A percentile compares a stretch with the other conserved stretches of the same genome.
phyloP scores from a whole-genome alignment of 2,888 invertebrate species.

The Tipula helvola region DNA sequence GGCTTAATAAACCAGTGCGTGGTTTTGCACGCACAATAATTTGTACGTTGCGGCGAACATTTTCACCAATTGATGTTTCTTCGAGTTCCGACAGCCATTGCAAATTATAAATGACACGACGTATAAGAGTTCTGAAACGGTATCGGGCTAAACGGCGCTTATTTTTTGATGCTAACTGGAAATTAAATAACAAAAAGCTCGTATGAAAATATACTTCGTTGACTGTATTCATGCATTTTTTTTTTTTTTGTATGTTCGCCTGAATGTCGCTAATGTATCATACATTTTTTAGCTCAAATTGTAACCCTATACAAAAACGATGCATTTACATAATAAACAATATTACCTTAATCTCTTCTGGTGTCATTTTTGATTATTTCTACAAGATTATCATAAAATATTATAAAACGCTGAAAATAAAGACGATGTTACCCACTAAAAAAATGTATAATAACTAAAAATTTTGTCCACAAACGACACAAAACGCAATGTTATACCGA shows the following conservation, averaged over 20 bases:
- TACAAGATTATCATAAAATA: background rate
- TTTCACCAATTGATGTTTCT: conserved; percentile 26
- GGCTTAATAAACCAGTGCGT: conserved; percentile 39
- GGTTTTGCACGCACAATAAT: conserved; percentile 39
- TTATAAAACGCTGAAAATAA: too few species aligned
- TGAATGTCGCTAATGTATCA: background rate
- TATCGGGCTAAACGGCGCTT: conserved; percentile 39
- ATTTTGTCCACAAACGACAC: background rate
- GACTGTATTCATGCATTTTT: background rate
- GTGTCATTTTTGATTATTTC: background rate
- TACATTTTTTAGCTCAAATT: background rate
- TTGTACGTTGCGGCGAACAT: conserved; percentile 43
- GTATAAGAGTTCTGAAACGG: conserved; percentile 42
- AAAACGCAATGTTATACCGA: background rate
- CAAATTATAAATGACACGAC: conserved; percentile 42
- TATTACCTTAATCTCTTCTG: background rate
- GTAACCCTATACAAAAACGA: background rate
- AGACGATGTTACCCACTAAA: too few species aligned
- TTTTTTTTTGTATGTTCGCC: background rate
- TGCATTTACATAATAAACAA: background rate
- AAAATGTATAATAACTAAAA: too few species aligned
- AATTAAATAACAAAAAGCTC: background rate
- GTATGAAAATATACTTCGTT: background rate
- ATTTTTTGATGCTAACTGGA: background rate
- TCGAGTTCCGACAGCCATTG: conserved; percentile 41